phyloP scores from a whole-genome alignment of 2,113 vertebrate species.

The Hemiscyllium ocellatum region DNA sequence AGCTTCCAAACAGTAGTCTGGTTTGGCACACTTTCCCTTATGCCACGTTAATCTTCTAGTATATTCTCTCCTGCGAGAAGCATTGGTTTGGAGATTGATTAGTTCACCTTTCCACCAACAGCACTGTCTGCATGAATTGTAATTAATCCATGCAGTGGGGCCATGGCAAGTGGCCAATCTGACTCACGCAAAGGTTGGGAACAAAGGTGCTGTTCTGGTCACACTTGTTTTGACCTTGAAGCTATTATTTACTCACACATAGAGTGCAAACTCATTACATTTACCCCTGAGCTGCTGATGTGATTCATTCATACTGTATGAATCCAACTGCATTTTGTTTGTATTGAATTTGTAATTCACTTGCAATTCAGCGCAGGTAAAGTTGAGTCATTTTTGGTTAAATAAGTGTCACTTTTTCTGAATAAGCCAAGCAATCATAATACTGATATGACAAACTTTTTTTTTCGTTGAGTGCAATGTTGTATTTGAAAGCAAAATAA shows the following conservation, averaged over 20 bases:
- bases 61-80: constrained; percentile 11
- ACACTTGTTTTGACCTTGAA: neutral
- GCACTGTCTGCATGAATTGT: neutral
- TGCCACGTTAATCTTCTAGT: constrained; percentile 6
- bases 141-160: neutral
- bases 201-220: neutral
- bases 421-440: neutral
- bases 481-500: neutral
- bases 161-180: neutral
- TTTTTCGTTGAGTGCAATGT: neutral
- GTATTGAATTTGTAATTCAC: neutral
- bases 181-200: neutral
- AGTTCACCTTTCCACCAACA: neutral
- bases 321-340: neutral
- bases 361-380: neutral
- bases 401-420: neutral
- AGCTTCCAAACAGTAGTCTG: constrained; percentile 19
- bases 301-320: neutral
- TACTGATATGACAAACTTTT: neutral
- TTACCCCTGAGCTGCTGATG: neutral
- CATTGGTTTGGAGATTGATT: neutral
- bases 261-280: no score
- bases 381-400: neutral
- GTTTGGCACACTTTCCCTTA: neutral
- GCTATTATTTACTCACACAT: neutral